Percentiles rank a stretch among this genome's conserved stretches.
phyloP scores from a whole-genome alignment of 2,113 vertebrate species.

The Laticauda colubrina region DNA sequence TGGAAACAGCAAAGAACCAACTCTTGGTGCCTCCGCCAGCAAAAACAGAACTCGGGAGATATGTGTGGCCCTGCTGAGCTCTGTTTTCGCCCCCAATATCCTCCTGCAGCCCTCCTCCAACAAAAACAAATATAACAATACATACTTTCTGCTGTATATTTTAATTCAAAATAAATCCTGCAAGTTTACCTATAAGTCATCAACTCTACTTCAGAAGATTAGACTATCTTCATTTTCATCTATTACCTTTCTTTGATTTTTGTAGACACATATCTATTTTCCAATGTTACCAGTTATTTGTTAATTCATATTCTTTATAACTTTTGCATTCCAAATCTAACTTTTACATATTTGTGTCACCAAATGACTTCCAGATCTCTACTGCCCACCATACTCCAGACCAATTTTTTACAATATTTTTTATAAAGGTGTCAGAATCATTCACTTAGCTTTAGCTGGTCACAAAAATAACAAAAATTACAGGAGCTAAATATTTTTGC shows the following conservation, averaged over 20 bases:
- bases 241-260: background rate
- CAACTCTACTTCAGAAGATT: background rate
- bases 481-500: background rate
- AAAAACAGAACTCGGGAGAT: too few species aligned
- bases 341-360: background rate
- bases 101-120: too few species aligned
- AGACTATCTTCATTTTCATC: background rate
- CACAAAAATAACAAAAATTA: background rate
- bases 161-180: background rate
- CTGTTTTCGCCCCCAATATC: too few species aligned
- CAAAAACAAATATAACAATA: background rate
- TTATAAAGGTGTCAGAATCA: background rate
- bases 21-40: too few species aligned
- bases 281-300: background rate
- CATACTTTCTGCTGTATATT: background rate
- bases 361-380: background rate
- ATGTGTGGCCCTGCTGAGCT: too few species aligned
- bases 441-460: background rate
- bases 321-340: background rate
- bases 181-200: background rate
- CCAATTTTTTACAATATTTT: background rate
- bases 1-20: too few species aligned
- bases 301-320: background rate
- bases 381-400: background rate
- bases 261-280: background rate